Conservation (phyloP, 2,888 invertebrate species). For the Lasioglossum pauxillum region DNA sequence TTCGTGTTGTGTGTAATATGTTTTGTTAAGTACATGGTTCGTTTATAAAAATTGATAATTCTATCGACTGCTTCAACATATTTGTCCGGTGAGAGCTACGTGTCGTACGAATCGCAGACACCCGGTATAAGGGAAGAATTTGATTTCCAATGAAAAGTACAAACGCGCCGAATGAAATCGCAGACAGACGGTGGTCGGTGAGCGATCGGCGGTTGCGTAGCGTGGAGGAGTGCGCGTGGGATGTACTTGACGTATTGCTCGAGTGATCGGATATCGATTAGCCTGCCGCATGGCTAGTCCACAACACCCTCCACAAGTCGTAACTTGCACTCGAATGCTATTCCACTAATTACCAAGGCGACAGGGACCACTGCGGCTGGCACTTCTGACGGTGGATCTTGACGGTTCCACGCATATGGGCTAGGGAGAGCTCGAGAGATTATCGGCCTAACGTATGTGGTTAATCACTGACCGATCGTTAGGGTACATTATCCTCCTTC, state of each 20-base stretch:
- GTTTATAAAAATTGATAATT: no score
- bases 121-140: background rate
- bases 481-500: constrained; percentile 54
- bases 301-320: constrained; percentile 76
- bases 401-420: constrained; percentile 70
- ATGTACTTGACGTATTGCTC: constrained; percentile 82
- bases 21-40: no score
- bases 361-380: constrained; percentile 74
- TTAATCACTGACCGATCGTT: constrained; percentile 66
- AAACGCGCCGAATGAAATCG: constrained; percentile 20
- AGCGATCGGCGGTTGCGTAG: constrained; percentile 45
- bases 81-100: background rate
- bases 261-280: constrained; percentile 83
- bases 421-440: constrained; percentile 47
- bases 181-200: constrained; percentile 27
- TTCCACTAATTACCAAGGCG: constrained; percentile 81
- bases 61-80: background rate
- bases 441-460: constrained; percentile 60
- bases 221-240: constrained; percentile 72
- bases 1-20: no score
- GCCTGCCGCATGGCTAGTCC: constrained; percentile 70
- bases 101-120: background rate
- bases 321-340: constrained; percentile 80
- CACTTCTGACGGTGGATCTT: constrained; percentile 74
- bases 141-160: constrained; percentile 18